phyloP scores from a whole-genome alignment of 2,797 vertebrate species.

The Heliangelus exortis region DNA sequence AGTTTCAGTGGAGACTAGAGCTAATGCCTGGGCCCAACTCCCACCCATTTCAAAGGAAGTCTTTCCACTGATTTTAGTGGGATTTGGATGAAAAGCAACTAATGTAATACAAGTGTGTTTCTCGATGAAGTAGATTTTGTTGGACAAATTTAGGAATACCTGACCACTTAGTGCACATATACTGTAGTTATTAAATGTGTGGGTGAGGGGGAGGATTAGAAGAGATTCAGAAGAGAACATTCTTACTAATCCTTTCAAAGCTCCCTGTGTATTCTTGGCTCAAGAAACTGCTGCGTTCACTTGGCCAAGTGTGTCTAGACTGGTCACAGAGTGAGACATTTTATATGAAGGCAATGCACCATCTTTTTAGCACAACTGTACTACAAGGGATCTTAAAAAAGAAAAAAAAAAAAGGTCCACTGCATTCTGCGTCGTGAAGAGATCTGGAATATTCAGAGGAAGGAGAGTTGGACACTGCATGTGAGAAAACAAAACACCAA shows the following conservation, averaged over 20 bases:
- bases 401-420: background rate
- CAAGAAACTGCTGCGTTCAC: background rate
- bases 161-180: background rate
- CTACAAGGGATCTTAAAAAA: background rate
- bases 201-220: background rate
- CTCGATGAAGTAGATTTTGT: background rate
- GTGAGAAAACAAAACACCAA: too few relatives aligned
- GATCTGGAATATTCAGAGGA: background rate
- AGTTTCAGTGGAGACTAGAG: background rate
- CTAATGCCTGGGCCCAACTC: background rate
- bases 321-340: background rate
- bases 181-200: background rate
- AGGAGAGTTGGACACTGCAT: too few relatives aligned
- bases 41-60: background rate
- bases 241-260: background rate
- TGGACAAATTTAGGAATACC: background rate
- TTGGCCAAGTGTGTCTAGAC: background rate
- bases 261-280: background rate
- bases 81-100: background rate
- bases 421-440: background rate
- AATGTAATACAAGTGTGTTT: background rate
- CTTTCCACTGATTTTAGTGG: background rate
- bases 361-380: background rate
- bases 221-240: background rate
- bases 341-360: background rate